A percentile compares a stretch with the other conserved stretches of the same genome.
Evolutionary conservation across 92 coral and sea anemone genomes (phyloP).

Genomic region (Phenganax subtilis): DNA sequence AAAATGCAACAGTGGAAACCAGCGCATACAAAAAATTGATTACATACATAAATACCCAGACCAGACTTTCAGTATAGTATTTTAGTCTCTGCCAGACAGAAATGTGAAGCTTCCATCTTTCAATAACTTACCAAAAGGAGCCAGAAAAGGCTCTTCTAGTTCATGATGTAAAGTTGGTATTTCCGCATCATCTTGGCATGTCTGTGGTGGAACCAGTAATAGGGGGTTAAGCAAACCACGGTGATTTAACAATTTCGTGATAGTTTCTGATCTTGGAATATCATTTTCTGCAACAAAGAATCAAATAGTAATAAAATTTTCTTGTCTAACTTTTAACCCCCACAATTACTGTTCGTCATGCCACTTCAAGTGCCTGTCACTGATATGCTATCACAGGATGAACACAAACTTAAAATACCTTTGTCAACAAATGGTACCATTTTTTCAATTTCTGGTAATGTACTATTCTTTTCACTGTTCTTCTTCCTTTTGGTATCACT

Average conservation of each 20-base stretch:
- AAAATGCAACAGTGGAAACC: too few relatives aligned
- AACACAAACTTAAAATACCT: slow-evolving; percentile 40
- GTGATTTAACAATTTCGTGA: slow-evolving; percentile 16
- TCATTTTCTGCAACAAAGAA: slow-evolving; percentile 17
- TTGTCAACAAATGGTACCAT: slow-evolving; percentile 74
- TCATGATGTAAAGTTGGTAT: slow-evolving; percentile 4
- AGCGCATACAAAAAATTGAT: too few relatives aligned
- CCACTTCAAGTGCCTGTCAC: neutral
- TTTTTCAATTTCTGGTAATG: slow-evolving; percentile 59
- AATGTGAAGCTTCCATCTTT: neutral
- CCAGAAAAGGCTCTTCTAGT: neutral
- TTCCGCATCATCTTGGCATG: neutral
- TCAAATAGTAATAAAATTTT: neutral
- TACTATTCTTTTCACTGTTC: slow-evolving; percentile 36
- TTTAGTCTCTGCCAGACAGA: too few relatives aligned
- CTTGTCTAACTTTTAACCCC: too few relatives aligned
- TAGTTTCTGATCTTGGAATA: slow-evolving; percentile 13
- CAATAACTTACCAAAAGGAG: slow-evolving; percentile 20
- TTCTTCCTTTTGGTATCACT: slow-evolving; percentile 32
- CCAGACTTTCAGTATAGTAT: too few relatives aligned
- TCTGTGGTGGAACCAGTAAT: slow-evolving; percentile 9
- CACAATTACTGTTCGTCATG: too few relatives aligned
- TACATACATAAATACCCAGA: too few relatives aligned
- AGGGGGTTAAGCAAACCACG: slow-evolving; percentile 12
- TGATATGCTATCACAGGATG: neutral